A percentile compares a stretch with the other conserved stretches of the same genome.
Conservation (phyloP, 2,888 invertebrate genomes). For the Vanessa cardui region DNA sequence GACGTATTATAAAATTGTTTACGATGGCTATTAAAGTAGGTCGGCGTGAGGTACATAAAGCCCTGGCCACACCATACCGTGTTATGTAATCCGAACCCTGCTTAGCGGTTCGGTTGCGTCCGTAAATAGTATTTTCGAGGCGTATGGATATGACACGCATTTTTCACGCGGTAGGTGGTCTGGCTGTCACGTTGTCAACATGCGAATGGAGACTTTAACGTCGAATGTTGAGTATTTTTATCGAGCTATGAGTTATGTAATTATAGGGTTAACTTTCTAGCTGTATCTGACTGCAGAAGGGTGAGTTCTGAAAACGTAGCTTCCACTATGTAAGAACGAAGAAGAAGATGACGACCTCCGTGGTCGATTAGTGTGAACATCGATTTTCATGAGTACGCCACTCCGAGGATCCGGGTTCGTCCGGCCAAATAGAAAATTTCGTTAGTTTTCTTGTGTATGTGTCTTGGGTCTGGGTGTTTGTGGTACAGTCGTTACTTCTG, state of each 20-base stretch:
- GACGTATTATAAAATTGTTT: neutral
- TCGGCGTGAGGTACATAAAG: neutral
- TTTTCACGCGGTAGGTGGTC: conserved; percentile 30
- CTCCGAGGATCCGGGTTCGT: too few relatives aligned
- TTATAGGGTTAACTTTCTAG: neutral
- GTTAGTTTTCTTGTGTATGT: too few relatives aligned
- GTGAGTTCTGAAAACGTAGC: too few relatives aligned
- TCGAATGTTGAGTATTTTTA: neutral
- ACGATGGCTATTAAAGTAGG: neutral
- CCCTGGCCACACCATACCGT: neutral
- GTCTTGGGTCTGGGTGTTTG: too few relatives aligned
- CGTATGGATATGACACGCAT: conserved; percentile 24
- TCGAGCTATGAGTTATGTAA: neutral
- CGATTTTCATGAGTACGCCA: too few relatives aligned
- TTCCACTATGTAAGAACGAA: too few relatives aligned
- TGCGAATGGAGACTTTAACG: neutral
- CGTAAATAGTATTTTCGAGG: conserved; percentile 17
- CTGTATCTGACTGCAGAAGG: neutral
- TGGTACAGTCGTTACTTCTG: too few relatives aligned
- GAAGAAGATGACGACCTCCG: too few relatives aligned
- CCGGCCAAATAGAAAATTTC: too few relatives aligned
- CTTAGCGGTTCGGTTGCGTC: conserved; percentile 4
- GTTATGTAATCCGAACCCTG: conserved; percentile 11
- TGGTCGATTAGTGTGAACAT: too few relatives aligned
- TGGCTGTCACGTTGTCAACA: conserved; percentile 24